phyloP scores from a whole-genome alignment of 1,140 invertebrate species.

The Nasonia longicornis region DNA sequence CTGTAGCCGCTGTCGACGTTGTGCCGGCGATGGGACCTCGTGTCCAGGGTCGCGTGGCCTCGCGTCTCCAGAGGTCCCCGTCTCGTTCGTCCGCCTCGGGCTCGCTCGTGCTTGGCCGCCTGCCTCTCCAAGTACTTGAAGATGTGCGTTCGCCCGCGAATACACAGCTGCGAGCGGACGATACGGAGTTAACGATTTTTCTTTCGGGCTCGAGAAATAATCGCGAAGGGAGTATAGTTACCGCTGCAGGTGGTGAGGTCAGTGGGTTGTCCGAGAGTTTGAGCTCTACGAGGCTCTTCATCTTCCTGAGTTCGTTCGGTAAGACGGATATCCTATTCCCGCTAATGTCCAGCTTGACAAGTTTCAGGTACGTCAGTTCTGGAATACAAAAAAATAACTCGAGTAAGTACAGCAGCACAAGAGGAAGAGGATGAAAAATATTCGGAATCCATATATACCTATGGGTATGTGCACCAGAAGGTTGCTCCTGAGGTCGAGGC shows the following conservation, averaged over 20 bases:
- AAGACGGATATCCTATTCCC: conserved; percentile 88
- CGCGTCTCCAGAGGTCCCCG: conserved; percentile 66
- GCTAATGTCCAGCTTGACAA: conserved; percentile 88
- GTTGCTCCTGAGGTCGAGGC: conserved; percentile 87
- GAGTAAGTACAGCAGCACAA: background rate
- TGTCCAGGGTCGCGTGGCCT: conserved; percentile 70
- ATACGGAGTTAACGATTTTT: too few species aligned
- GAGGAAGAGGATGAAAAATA: background rate
- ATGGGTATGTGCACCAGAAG: conserved; percentile 87
- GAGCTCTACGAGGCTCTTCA: conserved; percentile 84
- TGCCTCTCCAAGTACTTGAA: conserved; percentile 94
- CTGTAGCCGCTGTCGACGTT: conserved; percentile 91
- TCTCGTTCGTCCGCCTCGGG: conserved; percentile 59
- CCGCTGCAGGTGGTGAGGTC: conserved; percentile 89
- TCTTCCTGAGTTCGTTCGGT: conserved; percentile 86
- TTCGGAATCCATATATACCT: conserved; percentile 67
- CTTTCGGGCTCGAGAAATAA: background rate
- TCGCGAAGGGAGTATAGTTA: conserved; percentile 62
- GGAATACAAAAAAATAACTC: conserved; percentile 55
- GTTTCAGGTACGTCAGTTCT: conserved; percentile 88
- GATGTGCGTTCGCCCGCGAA: conserved; percentile 91
- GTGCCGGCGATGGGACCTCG: conserved; percentile 72
- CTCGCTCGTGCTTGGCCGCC: conserved; percentile 78
- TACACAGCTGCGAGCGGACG: conserved; percentile 80
- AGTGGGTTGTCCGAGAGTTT: conserved; percentile 89